Conservation (phyloP, 2,888 invertebrate genomes). For the Meteorus colon region DNA sequence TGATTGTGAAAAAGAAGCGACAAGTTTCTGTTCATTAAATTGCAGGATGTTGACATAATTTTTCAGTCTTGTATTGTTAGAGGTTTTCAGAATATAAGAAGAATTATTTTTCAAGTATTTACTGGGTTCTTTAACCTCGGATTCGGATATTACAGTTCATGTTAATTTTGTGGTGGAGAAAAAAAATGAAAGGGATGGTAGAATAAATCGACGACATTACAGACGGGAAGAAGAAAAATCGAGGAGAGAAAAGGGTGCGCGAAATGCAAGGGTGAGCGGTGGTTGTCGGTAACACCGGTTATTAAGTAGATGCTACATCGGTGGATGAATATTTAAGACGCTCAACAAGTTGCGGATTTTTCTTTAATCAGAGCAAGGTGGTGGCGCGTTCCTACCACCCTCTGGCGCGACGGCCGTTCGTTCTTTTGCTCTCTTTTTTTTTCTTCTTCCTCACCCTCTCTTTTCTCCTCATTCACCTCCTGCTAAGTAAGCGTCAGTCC, state of each 20-base stretch:
- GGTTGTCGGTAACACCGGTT: conserved; percentile 67
- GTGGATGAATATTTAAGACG: conserved; percentile 72
- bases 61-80: too few species aligned
- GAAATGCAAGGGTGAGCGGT: conserved; percentile 16
- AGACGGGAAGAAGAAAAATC: conserved; percentile 23
- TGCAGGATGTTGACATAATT: too few species aligned
- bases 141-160: too few species aligned
- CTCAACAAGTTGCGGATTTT: conserved; percentile 73
- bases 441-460: conserved; percentile 9
- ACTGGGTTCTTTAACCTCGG: too few species aligned
- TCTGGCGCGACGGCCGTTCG: conserved; percentile 34
- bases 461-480: conserved; percentile 31
- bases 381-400: conserved; percentile 41
- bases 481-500: conserved; percentile 34
- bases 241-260: conserved; percentile 43
- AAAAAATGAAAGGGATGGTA: not conserved
- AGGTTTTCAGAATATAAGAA: too few species aligned
- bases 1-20: too few species aligned
- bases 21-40: too few species aligned
- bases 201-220: conserved; percentile 33
- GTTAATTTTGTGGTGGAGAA: too few species aligned
- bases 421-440: conserved; percentile 27
- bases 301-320: conserved; percentile 71
- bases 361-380: conserved; percentile 60
- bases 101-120: too few species aligned